Percentiles rank a stretch among this genome's conserved stretches.
These are phyloP conservation scores for Latheticus oryzae DNA, from an alignment of 2,888 invertebrate species.

Conservation along the genomic window DNA sequence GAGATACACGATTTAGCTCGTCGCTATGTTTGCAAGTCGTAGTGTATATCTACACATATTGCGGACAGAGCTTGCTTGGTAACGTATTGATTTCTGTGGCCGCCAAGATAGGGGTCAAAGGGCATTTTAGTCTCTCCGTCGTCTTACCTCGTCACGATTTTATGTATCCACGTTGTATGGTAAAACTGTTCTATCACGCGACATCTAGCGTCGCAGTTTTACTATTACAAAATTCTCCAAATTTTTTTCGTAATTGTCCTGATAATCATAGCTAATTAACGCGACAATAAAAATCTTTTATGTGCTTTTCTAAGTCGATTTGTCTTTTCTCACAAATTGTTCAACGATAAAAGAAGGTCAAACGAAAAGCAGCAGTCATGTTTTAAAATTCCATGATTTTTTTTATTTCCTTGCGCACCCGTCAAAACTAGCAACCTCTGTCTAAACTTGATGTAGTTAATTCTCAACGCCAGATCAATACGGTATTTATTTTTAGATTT, in stretches of 20 bases:
- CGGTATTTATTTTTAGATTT: slow-evolving; percentile 54
- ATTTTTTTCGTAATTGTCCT: background rate
- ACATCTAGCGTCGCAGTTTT: slow-evolving; percentile 33
- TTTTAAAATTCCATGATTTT: slow-evolving; percentile 5
- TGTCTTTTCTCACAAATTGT: background rate
- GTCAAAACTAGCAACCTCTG: slow-evolving; percentile 43
- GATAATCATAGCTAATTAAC: background rate
- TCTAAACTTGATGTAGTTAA: slow-evolving; percentile 44
- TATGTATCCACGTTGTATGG: slow-evolving; percentile 38
- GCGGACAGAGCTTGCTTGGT: slow-evolving; percentile 57
- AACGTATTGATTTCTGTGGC: slow-evolving; percentile 64
- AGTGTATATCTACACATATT: slow-evolving; percentile 54
- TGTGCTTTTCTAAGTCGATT: slow-evolving; percentile 1
- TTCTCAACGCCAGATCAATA: slow-evolving; percentile 50
- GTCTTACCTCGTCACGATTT: slow-evolving; percentile 49
- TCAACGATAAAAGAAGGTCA: no score
- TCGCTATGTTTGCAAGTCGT: slow-evolving; percentile 54
- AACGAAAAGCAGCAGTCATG: no score
- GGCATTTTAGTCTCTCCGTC: slow-evolving; percentile 57
- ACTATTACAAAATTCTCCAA: background rate
- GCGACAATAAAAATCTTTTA: background rate
- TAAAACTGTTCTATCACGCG: slow-evolving; percentile 33
- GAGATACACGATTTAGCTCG: slow-evolving; percentile 49
- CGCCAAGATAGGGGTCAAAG: slow-evolving; percentile 65
- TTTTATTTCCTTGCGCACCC: slow-evolving; percentile 35